These are phyloP conservation scores for Poecilus cupreus DNA, from an alignment of 2,888 invertebrate genomes.

Conservation along the genomic window DNA sequence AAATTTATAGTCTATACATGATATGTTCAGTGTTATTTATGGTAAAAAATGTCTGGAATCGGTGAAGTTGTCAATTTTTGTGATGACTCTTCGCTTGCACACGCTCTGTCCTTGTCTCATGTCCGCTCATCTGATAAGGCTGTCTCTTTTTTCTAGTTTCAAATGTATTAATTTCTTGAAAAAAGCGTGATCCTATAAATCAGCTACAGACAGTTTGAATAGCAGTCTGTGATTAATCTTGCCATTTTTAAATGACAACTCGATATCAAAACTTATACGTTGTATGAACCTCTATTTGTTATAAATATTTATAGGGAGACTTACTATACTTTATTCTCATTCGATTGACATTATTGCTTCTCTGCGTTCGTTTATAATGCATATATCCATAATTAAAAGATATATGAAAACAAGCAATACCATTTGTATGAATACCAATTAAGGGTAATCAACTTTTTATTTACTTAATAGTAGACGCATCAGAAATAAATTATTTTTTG, in stretches of 20 bases:
- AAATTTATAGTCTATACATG: conserved; percentile 51
- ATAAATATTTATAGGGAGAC: no score
- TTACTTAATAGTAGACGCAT: no score
- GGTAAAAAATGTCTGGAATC: conserved; percentile 52
- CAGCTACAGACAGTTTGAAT: conserved; percentile 40
- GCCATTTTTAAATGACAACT: conserved; percentile 12
- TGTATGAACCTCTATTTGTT: neutral
- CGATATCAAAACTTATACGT: conserved; percentile 14
- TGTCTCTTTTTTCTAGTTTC: conserved; percentile 36
- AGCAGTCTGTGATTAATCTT: conserved; percentile 30
- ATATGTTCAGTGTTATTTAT: conserved; percentile 52
- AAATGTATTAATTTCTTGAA: conserved; percentile 50
- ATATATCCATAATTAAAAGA: no score
- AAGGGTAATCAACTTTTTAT: no score
- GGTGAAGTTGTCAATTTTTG: conserved; percentile 54
- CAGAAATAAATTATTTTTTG: no score
- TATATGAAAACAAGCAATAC: no score
- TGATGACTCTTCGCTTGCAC: conserved; percentile 42
- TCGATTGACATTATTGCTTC: no score
- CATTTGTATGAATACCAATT: no score
- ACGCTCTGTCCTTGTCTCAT: conserved; percentile 12
- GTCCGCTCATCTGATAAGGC: neutral
- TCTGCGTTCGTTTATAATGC: no score
- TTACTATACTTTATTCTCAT: no score
- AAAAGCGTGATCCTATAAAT: conserved; percentile 46